phyloP scores from a whole-genome alignment of 2,888 invertebrate genomes.

The Leucophenga maculata region DNA sequence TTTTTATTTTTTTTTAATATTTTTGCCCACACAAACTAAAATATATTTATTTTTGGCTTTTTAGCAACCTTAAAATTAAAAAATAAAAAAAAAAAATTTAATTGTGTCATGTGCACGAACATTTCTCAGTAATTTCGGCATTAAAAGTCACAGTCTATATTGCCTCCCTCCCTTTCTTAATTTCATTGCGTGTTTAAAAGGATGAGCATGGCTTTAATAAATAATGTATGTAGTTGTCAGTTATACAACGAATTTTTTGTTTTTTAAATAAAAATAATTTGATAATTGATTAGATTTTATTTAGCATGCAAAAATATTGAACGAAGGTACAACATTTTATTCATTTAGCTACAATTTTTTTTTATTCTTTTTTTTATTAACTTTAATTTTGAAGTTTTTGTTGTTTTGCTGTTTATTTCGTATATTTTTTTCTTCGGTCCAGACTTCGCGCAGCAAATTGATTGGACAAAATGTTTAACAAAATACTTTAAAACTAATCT shows the following conservation, averaged over 20 bases:
- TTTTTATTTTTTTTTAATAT: neutral
- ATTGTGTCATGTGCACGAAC: conserved; percentile 14
- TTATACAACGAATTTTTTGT: neutral
- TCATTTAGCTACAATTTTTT: too few relatives aligned
- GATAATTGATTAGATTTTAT: conserved; percentile 26
- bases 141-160: conserved; percentile 2
- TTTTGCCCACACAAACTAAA: too few relatives aligned
- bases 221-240: neutral
- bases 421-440: too few relatives aligned
- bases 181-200: neutral
- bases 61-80: neutral
- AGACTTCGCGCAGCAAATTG: too few relatives aligned
- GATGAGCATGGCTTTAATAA: conserved; percentile 1
- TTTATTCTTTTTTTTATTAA: too few relatives aligned
- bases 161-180: neutral
- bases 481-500: too few relatives aligned
- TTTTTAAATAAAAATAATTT: conserved; percentile 6
- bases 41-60: neutral
- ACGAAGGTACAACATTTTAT: neutral
- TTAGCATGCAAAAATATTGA: conserved; percentile 10
- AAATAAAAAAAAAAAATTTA: neutral
- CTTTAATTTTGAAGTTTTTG: too few relatives aligned
- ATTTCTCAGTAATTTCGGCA: neutral
- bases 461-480: too few relatives aligned
- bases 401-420: too few relatives aligned